Conservation (phyloP, 2,888 invertebrate genomes). For the Netelia fuscicornis region DNA sequence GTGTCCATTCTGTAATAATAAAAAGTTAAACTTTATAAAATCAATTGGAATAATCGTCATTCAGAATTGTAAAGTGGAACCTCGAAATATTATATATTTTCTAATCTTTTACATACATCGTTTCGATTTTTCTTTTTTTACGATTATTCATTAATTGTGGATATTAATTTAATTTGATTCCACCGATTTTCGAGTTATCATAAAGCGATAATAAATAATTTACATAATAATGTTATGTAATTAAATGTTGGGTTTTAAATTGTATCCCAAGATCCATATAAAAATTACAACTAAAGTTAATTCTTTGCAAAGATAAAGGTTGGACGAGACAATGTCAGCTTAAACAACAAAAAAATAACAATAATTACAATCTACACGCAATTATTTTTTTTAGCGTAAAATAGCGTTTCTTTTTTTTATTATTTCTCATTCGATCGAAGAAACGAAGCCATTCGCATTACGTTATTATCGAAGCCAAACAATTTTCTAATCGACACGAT, state of each 20-base stretch:
- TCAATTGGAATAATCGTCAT: not conserved
- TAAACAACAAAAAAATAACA: not conserved
- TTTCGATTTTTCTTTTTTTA: no score
- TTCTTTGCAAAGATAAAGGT: not conserved
- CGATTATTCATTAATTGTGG: no score
- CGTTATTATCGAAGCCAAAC: no score
- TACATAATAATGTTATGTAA: not conserved
- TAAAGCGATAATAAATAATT: not conserved
- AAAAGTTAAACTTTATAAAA: not conserved
- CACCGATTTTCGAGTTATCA: not conserved
- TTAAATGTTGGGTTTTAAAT: not conserved
- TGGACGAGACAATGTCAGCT: not conserved
- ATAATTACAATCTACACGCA: no score
- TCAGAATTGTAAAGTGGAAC: no score
- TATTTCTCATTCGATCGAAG: no score
- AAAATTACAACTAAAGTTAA: not conserved
- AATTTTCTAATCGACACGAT: no score
- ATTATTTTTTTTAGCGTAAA: no score
- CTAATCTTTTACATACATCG: no score
- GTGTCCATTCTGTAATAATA: slow-evolving; percentile 76
- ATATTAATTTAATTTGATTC: not conserved
- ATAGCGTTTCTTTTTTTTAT: no score
- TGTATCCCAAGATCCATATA: not conserved
- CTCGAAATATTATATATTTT: no score
- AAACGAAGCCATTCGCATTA: no score